Percentiles rank a stretch among this genome's conserved stretches.
These are phyloP conservation scores for Plusia festucae DNA, from an alignment of 2,888 invertebrate species.

Conservation along the genomic window DNA sequence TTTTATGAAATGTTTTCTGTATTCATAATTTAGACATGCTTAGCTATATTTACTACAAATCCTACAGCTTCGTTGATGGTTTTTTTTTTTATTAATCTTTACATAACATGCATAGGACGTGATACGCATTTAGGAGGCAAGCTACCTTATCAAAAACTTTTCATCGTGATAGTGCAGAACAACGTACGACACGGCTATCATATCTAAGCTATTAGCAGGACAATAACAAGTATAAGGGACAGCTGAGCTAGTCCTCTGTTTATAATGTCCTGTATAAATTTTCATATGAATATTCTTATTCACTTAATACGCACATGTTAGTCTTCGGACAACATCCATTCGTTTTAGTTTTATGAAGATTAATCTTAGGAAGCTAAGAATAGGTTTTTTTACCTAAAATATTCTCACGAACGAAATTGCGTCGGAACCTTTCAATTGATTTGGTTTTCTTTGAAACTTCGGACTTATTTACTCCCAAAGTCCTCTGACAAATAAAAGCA, in stretches of 20 bases:
- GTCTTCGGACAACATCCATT: neutral
- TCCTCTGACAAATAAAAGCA: slow-evolving; percentile 17
- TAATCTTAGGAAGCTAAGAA: neutral
- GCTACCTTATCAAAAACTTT: neutral
- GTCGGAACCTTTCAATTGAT: neutral
- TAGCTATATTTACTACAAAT: no score
- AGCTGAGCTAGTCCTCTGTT: slow-evolving; percentile 15
- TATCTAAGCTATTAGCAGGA: neutral
- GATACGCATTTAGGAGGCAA: neutral
- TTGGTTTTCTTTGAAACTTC: neutral
- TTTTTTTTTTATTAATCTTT: no score
- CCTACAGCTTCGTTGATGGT: no score
- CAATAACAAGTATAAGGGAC: neutral
- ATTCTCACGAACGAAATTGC: neutral
- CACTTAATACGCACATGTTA: neutral
- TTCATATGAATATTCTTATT: slow-evolving; percentile 9
- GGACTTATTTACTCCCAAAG: neutral
- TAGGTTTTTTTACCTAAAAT: neutral
- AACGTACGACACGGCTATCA: neutral
- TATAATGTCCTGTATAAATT: slow-evolving; percentile 24
- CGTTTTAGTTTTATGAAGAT: neutral
- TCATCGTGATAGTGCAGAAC: neutral
- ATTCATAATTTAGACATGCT: no score
- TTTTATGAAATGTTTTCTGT: no score
- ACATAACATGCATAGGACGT: neutral